Evolutionary conservation across 2,113 vertebrate species (phyloP).

Genomic region (Synodontis membranacea): DNA sequence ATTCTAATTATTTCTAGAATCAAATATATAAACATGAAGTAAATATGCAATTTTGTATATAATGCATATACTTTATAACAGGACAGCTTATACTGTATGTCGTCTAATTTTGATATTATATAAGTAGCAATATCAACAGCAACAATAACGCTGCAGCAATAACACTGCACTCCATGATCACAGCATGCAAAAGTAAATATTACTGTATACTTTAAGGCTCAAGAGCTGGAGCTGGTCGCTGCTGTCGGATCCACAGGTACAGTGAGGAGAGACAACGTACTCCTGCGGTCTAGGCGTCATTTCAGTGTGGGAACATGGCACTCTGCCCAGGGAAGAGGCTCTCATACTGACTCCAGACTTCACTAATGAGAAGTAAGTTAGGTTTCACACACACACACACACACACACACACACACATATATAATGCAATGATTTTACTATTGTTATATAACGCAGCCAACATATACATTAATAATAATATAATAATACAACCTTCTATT

Average conservation of each 20-base stretch:
- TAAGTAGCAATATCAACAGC: neutral
- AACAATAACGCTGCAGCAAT: neutral
- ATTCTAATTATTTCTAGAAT: neutral
- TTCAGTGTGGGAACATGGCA: slow-evolving; percentile 19
- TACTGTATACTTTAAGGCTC: slow-evolving; percentile 79
- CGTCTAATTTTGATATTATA: too few species aligned
- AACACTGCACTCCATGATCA: neutral
- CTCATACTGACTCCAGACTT: slow-evolving; percentile 16
- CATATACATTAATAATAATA: too few species aligned
- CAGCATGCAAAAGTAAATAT: slow-evolving; percentile 2
- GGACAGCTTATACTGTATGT: neutral
- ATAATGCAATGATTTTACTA: neutral
- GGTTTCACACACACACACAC: neutral
- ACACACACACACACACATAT: neutral
- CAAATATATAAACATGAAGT: neutral
- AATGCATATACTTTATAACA: too few species aligned
- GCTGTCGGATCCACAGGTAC: neutral
- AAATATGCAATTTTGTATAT: too few species aligned
- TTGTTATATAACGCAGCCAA: too few species aligned
- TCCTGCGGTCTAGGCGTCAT: neutral
- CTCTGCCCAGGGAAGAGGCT: neutral
- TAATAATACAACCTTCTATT: neutral
- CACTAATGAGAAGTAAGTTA: slow-evolving; percentile 20
- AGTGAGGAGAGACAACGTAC: slow-evolving; percentile 7
- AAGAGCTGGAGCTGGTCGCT: slow-evolving; percentile 49